Evolutionary conservation across 2,113 vertebrate species (phyloP), one percentile per base, ranked within the genome.

Genomic region (Otis tarda): DNA sequence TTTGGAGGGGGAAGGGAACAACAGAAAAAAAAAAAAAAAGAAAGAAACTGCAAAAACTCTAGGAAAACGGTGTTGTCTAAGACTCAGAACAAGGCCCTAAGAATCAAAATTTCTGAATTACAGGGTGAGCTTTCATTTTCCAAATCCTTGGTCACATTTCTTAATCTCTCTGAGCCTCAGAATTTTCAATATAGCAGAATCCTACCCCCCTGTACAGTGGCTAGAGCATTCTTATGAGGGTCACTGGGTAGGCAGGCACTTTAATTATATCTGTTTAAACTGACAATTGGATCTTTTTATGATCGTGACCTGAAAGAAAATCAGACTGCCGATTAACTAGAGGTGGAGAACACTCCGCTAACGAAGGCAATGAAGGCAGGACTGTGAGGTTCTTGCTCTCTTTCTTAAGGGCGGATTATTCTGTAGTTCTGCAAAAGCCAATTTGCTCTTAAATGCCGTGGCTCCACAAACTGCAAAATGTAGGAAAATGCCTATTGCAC

Each of bases 1-100:
- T 27, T 33, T 8, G 25, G 5, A 43, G 18, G 18, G 4, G 24
- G n/a, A 0, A 8, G 0, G 17, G 4, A 39, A 10, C 6, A 71
- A 56, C 1, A 37, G 37, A 37, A 37, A 37, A 7, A 53, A 52
- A 43, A 82, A 60, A 2, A 53, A 28, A 24, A 27, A 53, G 15
- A 13, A 53, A 13, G 41, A 43, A 43, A 53, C 25, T 7, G 12
- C 6, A 28, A 69, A 60, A 10, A 16, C 12, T 43, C 11, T 59
- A 10, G 22, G 28, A 16, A 61, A 61, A 57, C 9, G 33, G 7
- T 45, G 30, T 69, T 79, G 21, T 64, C 23, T 52, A 69, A 52
- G 27, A 31, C 41, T 80, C 30, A 33, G 20, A 86, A 47, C 7
- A 76, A 43, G 28, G 5, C 28, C 16, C 1, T 52, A 57, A 68